phyloP scores from a whole-genome alignment of 2,113 vertebrate species.

The Microcebus griseorufus region DNA sequence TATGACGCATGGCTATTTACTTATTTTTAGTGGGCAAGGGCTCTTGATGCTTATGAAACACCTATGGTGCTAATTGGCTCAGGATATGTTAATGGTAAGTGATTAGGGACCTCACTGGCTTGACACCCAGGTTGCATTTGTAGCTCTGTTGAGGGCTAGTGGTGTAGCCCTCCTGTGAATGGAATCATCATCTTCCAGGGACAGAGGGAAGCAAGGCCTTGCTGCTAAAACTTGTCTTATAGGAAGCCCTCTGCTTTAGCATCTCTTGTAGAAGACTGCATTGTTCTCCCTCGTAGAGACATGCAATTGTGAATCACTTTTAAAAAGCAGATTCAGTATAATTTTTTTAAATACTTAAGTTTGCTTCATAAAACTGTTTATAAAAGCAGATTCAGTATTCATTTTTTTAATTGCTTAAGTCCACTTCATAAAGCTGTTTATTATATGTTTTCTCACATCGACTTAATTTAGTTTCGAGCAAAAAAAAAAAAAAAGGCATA shows the following conservation, averaged over 20 bases:
- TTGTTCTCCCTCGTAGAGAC: neutral
- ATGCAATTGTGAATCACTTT: neutral
- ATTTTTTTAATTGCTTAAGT: constrained; percentile 25
- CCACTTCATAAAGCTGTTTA: constrained; percentile 7
- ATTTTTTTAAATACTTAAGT: constrained; percentile 2
- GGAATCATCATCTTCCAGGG: neutral
- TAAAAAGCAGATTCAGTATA: neutral
- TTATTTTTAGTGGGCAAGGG: constrained; percentile 23
- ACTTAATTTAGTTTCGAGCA: constrained; percentile 6
- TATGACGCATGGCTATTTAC: neutral
- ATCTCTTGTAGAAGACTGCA: neutral
- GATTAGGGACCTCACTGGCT: neutral
- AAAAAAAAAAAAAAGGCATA: neutral
- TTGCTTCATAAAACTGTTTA: constrained; percentile 45
- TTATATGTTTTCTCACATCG: neutral
- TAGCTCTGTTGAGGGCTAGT: neutral
- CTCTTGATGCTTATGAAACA: neutral
- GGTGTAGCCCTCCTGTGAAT: neutral
- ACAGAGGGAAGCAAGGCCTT: neutral
- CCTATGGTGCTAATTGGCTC: neutral
- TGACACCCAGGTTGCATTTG: neutral
- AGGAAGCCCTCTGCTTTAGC: neutral
- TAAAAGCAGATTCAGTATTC: constrained; percentile 31
- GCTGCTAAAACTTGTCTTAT: neutral
- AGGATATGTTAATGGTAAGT: neutral